Percentiles rank a stretch among this genome's conserved stretches.
These are phyloP conservation scores for Lamellibrachia columna DNA, from an alignment of 2,888 invertebrate species.

Conservation along the genomic window DNA sequence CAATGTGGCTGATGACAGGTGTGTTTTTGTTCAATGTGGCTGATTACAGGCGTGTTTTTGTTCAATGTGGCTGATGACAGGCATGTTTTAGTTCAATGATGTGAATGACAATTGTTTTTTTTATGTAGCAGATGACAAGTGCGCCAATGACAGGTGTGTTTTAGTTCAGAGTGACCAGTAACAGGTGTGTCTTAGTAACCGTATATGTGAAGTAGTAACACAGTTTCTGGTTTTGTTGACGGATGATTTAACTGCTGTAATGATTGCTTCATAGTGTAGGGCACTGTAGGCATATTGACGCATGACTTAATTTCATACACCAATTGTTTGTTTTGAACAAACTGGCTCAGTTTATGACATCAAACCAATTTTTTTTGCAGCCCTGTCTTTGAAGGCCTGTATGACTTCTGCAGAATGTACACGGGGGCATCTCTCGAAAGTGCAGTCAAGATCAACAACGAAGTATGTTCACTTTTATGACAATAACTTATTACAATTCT, in stretches of 20 bases:
- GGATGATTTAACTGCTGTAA: no score
- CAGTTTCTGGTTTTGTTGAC: no score
- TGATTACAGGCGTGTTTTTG: neutral
- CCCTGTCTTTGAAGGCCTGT: slow-evolving; percentile 84
- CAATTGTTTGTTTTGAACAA: slow-evolving; percentile 13
- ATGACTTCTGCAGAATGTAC: slow-evolving; percentile 97
- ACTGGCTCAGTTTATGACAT: neutral
- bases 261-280: no score
- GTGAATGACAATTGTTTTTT: neutral
- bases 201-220: no score
- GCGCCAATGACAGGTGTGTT: neutral
- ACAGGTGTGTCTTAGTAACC: neutral
- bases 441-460: slow-evolving; percentile 93
- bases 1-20: neutral
- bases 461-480: slow-evolving; percentile 64
- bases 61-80: neutral
- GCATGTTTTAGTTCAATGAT: neutral
- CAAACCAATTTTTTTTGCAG: slow-evolving; percentile 55
- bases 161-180: no score
- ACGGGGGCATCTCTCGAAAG: slow-evolving; percentile 98
- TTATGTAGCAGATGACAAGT: neutral
- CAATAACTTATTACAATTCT: no score
- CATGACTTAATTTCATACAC: neutral
- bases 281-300: no score
- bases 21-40: no score